A percentile compares a stretch with the other conserved stretches of the same genome.
These are phyloP conservation scores for Celastrina argiolus DNA, from an alignment of 2,888 invertebrate genomes.

Conservation along the genomic window DNA sequence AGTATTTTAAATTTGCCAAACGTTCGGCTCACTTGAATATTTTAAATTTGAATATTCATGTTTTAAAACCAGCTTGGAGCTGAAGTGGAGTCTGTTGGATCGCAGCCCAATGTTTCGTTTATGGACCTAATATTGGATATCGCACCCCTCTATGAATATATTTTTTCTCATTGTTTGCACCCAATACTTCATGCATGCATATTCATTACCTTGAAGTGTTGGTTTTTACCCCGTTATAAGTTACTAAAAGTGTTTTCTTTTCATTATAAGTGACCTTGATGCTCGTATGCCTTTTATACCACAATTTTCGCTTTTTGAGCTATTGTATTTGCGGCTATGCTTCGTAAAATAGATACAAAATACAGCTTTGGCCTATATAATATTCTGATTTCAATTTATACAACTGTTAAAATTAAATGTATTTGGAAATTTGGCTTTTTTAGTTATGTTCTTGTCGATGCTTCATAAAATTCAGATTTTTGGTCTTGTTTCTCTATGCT, in stretches of 20 bases:
- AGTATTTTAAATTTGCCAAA: neutral
- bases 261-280: neutral
- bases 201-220: neutral
- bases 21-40: neutral
- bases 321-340: too few relatives aligned
- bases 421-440: too few relatives aligned
- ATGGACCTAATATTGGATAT: slow-evolving; percentile 18
- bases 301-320: neutral
- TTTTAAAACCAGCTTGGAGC: slow-evolving; percentile 7
- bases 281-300: neutral
- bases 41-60: too few relatives aligned
- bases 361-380: too few relatives aligned
- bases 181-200: neutral
- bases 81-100: slow-evolving; percentile 18
- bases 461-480: too few relatives aligned
- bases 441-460: too few relatives aligned
- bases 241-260: neutral
- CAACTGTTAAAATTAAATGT: too few relatives aligned
- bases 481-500: neutral
- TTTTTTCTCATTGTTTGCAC: neutral
- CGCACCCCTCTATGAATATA: slow-evolving; percentile 1
- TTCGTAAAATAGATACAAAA: too few relatives aligned
- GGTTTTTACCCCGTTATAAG: neutral
- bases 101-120: slow-evolving; percentile 24
- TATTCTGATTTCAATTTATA: neutral